A percentile compares a stretch with the other conserved stretches of the same genome.
Evolutionary conservation across 2,113 vertebrate genomes (phyloP).

Genomic region (Chascanopsetta lugubris): DNA sequence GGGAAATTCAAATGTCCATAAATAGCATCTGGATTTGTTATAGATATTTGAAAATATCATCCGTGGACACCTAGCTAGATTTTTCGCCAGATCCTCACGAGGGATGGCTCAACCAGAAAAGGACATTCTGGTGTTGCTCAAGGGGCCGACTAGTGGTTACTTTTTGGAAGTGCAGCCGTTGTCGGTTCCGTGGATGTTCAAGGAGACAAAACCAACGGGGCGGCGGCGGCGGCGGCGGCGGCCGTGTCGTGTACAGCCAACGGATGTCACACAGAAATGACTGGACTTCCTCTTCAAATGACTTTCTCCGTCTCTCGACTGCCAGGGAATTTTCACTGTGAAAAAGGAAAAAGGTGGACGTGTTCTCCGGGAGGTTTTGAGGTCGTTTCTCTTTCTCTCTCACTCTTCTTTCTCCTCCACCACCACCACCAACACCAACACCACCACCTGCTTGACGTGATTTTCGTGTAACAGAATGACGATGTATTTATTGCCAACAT

Average conservation of each 20-base stretch:
- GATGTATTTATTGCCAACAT: conserved; percentile 83
- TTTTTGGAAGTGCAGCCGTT: conserved; percentile 18
- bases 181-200: conserved; percentile 24
- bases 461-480: conserved; percentile 68
- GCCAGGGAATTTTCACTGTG: conserved; percentile 82
- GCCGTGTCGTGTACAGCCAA: conserved; percentile 60
- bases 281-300: conserved; percentile 44
- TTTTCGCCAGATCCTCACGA: conserved; percentile 41
- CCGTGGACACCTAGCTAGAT: conserved; percentile 59
- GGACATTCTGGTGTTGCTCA: conserved; percentile 25
- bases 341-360: conserved; percentile 59
- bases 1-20: conserved; percentile 52
- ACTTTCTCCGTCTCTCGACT: conserved; percentile 64
- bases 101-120: conserved; percentile 37
- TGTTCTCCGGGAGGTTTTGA: conserved; percentile 48
- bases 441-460: conserved; percentile 75
- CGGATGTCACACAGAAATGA: conserved; percentile 57
- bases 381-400: conserved; percentile 62
- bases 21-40: conserved; percentile 64
- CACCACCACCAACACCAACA: conserved; percentile 67
- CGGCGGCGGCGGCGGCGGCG: conserved; percentile 51
- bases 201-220: conserved; percentile 39
- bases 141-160: conserved; percentile 18
- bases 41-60: conserved; percentile 64
- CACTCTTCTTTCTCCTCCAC: conserved; percentile 65